A percentile compares a stretch with the other conserved stretches of the same genome.
Evolutionary conservation across 2,113 vertebrate species (phyloP).

Genomic region (Gallinago undulata): DNA sequence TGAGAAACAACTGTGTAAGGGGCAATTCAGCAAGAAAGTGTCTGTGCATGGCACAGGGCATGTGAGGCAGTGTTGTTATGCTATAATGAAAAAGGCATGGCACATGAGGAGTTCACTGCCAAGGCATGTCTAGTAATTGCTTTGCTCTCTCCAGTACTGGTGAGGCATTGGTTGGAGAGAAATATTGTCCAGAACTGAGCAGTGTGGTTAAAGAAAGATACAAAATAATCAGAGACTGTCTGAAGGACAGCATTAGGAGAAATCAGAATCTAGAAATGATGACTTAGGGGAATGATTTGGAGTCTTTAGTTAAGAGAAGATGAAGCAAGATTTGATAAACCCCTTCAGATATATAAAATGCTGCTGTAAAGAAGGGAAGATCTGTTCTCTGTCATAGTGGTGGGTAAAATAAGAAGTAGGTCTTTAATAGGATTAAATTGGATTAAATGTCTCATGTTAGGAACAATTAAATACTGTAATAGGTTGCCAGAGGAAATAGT

Average conservation of each 20-base stretch:
- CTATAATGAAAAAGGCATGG: neutral
- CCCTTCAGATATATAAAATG: neutral
- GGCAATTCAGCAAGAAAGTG: neutral
- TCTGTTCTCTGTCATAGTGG: neutral
- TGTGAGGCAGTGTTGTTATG: neutral
- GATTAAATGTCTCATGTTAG: neutral
- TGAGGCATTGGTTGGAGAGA: neutral
- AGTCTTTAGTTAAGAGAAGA: neutral
- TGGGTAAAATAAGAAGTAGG: neutral
- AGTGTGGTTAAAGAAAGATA: neutral
- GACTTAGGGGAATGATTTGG: neutral
- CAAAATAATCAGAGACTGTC: neutral
- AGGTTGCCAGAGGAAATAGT: neutral
- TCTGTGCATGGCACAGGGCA: too few relatives aligned
- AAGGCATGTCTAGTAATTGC: neutral
- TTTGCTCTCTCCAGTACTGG: neutral
- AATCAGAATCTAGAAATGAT: neutral
- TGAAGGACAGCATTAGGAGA: neutral
- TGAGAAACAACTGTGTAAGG: neutral
- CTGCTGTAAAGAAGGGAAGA: neutral
- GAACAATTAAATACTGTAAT: neutral
- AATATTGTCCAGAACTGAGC: neutral
- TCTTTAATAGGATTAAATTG: neutral
- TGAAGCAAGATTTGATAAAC: neutral
- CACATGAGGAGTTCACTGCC: neutral